Evolutionary conservation across 2,888 invertebrate species (phyloP).

Genomic region (Eupelmus urozonus): DNA sequence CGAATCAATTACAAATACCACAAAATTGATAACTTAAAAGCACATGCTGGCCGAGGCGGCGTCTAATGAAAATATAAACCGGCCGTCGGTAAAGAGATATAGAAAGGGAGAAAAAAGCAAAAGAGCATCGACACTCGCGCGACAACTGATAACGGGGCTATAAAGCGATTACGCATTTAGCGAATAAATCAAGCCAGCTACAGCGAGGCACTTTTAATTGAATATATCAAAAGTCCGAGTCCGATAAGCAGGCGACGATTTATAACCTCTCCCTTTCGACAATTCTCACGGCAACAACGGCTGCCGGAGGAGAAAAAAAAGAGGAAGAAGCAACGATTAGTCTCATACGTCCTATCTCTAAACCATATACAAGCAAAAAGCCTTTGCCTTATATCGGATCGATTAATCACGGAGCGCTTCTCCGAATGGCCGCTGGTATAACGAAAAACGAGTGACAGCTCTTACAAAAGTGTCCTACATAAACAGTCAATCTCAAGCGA

Average conservation of each 20-base stretch:
- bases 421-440: conserved; percentile 25
- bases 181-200: conserved; percentile 39
- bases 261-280: conserved; percentile 43
- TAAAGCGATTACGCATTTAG: conserved; percentile 40
- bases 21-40: conserved; percentile 20
- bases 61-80: background rate
- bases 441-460: conserved; percentile 38
- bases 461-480: conserved; percentile 55
- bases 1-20: conserved; percentile 13
- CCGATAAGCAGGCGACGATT: conserved; percentile 42
- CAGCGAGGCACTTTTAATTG: conserved; percentile 37
- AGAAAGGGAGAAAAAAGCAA: background rate
- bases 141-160: conserved; percentile 33
- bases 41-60: background rate
- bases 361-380: conserved; percentile 46
- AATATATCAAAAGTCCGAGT: conserved; percentile 48
- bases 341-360: conserved; percentile 50
- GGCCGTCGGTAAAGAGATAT: too few species aligned
- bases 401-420: conserved; percentile 59
- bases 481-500: conserved; percentile 49
- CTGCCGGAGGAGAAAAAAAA: background rate
- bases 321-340: conserved; percentile 22
- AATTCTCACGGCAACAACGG: conserved; percentile 8
- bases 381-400: conserved; percentile 41
- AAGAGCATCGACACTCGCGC: conserved; percentile 21